These are phyloP conservation scores for Athalia rosae DNA, from an alignment of 2,888 invertebrate species.

Conservation along the genomic window DNA sequence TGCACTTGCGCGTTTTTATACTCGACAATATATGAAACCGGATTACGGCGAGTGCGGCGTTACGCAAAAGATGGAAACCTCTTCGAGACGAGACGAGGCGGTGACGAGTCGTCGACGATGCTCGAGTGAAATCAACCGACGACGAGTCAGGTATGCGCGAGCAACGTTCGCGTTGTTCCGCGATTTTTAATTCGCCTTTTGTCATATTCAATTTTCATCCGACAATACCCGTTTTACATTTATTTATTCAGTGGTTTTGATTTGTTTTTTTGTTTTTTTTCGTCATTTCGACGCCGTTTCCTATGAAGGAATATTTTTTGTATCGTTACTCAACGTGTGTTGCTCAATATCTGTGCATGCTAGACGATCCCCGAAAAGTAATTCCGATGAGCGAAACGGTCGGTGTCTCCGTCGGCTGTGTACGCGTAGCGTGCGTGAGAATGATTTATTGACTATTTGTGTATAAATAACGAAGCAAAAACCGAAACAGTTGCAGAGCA, in stretches of 20 bases:
- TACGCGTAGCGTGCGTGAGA: not conserved
- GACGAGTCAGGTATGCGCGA: slow-evolving; percentile 5
- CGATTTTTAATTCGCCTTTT: not conserved
- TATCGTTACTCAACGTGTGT: not conserved
- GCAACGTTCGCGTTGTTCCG: no score
- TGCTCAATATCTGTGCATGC: slow-evolving; percentile 48
- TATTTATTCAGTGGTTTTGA: slow-evolving; percentile 12
- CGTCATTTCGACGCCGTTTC: slow-evolving; percentile 47
- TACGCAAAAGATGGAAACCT: not conserved
- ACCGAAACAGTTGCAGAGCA: not conserved
- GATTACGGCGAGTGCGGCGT: not conserved
- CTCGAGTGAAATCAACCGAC: not conserved
- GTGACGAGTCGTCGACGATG: not conserved
- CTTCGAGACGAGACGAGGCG: not conserved
- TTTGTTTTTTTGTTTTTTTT: slow-evolving; percentile 7
- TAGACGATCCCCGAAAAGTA: slow-evolving; percentile 52
- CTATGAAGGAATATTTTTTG: not conserved
- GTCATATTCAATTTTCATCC: slow-evolving; percentile 8
- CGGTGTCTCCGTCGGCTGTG: not conserved
- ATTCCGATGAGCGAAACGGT: slow-evolving; percentile 23
- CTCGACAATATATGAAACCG: no score
- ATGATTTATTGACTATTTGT: no score
- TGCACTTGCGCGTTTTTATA: no score
- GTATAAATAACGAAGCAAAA: no score
- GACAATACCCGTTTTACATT: not conserved